Evolutionary conservation across 2,888 invertebrate species (phyloP), one percentile per base, ranked within the genome.

Genomic region (Hoplodrina blanda): DNA sequence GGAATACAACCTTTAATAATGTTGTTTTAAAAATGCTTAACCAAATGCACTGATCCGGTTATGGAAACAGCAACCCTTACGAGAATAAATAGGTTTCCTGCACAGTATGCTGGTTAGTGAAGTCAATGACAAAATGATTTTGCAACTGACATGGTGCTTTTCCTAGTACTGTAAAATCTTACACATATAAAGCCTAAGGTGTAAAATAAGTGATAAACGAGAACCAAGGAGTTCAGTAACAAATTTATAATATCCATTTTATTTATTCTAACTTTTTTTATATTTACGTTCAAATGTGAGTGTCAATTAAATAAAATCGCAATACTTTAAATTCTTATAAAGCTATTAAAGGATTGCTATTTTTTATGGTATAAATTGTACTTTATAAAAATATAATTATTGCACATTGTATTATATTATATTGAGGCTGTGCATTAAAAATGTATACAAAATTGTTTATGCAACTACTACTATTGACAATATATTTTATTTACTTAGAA

Each of bases 381-480:
- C 17, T 46, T 17, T 46, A 46, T 11, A 17, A 6, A 11, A 41
- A 11, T 6, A 46, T 46, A n/a, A 17, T 13, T 11, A 15, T 33
- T 63, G 30, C 3, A 13, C 4, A 4, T 33, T 63, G 8, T 25
- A 53, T 63, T 63, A 41, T 25, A n/a, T 3, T 46, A 41, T 25
- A n/a, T 3, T 46, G 13, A 46, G 33, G 52, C 53, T 72, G 69
- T 62, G 69, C 46, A 62, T 41, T 62, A 54, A 41, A 53, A 46
- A 62, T 67, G 67, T 54, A 67, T n/a, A 4, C 17, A 17, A 46
- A 17, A 46, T 46, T 46, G 46, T 46, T 46, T 15, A 46, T 17
- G 46, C 41, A 44, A 67, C 11, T 67, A 44, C 11, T 41, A 70
- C 15, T 71, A 52, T 25, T 46, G 52, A 72, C 17, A 53, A 53